Conservation (phyloP, 2,888 invertebrate species). For the Dicyrtoma fusca region DNA sequence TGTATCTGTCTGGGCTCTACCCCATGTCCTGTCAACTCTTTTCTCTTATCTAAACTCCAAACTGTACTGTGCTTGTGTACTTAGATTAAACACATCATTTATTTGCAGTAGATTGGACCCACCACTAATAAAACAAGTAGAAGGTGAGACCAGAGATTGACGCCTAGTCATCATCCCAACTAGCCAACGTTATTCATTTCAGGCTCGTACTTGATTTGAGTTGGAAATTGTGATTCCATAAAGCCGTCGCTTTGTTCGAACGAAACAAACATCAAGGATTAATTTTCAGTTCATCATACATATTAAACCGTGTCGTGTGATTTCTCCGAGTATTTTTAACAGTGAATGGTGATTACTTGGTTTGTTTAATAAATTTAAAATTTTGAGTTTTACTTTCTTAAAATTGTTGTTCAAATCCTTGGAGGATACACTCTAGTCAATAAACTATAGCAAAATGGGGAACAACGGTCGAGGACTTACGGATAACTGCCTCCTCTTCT, state of each 20-base stretch:
- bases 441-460: slow-evolving; percentile 44
- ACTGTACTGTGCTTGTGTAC: not conserved
- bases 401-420: no score
- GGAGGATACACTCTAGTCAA: not conserved
- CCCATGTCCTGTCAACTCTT: slow-evolving; percentile 12
- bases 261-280: no score
- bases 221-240: not conserved
- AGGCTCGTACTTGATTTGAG: not conserved
- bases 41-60: slow-evolving; percentile 9
- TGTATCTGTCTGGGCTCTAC: not conserved
- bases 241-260: not conserved
- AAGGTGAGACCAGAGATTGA: slow-evolving; percentile 11
- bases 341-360: slow-evolving; percentile 8
- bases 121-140: not conserved
- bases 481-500: slow-evolving; percentile 50
- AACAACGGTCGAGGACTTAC: slow-evolving; percentile 44
- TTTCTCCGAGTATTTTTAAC: not conserved
- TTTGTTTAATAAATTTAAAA: not conserved
- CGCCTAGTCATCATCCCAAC: slow-evolving; percentile 8
- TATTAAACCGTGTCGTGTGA: not conserved
- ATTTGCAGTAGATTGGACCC: not conserved
- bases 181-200: not conserved
- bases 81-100: slow-evolving; percentile 13
- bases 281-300: no score
- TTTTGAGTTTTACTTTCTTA: not conserved